These are phyloP conservation scores for Ophioderma brevispina DNA, from an alignment of 35 echinoderm and acorn worm species.

Conservation along the genomic window DNA sequence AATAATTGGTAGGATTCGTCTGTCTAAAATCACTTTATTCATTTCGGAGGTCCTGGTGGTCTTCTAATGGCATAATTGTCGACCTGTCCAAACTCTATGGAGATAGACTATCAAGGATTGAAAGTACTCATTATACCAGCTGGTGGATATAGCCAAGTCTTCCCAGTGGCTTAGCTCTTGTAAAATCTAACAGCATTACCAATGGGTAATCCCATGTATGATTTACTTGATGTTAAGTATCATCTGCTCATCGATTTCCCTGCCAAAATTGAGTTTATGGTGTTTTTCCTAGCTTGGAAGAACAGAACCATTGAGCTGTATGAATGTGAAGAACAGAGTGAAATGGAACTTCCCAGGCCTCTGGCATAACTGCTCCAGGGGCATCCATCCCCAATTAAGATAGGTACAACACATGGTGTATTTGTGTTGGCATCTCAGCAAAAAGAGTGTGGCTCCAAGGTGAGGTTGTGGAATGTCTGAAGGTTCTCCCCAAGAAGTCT, in stretches of 20 bases:
- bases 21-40: background rate
- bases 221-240: slow-evolving; percentile 84
- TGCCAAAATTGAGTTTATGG: slow-evolving; percentile 70
- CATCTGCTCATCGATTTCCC: slow-evolving; percentile 90
- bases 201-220: slow-evolving; percentile 81
- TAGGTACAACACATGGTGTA: slow-evolving; percentile 90
- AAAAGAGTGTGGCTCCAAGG: background rate
- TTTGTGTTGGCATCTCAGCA: slow-evolving; percentile 46
- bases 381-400: slow-evolving; percentile 69
- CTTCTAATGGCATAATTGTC: slow-evolving; percentile 72
- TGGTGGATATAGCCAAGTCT: slow-evolving; percentile 89
- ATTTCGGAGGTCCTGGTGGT: slow-evolving; percentile 81
- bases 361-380: slow-evolving; percentile 86
- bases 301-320: slow-evolving; percentile 79
- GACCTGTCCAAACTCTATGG: slow-evolving; percentile 54
- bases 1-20: no score
- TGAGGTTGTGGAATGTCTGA: slow-evolving; percentile 52
- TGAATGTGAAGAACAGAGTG: slow-evolving; percentile 26
- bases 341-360: slow-evolving; percentile 72
- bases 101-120: slow-evolving; percentile 28
- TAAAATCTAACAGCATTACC: slow-evolving; percentile 91
- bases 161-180: slow-evolving; percentile 81
- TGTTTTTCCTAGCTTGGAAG: slow-evolving; percentile 86
- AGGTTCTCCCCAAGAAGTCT: slow-evolving; percentile 87
- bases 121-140: slow-evolving; percentile 87